Percentiles rank a stretch among this genome's conserved stretches.
phyloP scores from a whole-genome alignment of 2,888 invertebrate genomes.

The Polydrusus tereticollis region DNA sequence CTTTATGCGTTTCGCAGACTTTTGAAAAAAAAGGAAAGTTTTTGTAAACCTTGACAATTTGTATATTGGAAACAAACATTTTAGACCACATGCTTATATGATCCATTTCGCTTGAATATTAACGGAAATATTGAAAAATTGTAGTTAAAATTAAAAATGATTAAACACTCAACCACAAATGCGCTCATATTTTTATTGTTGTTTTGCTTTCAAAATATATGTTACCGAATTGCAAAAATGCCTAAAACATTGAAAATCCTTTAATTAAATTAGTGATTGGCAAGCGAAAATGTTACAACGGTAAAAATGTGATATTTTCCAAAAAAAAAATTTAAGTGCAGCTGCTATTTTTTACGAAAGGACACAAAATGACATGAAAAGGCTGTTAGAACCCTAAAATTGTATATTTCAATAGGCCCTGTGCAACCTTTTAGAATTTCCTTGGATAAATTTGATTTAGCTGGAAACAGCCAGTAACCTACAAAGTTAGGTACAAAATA shows the following conservation, averaged over 20 bases:
- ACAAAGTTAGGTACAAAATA: no score
- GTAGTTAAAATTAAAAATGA: constrained; percentile 35
- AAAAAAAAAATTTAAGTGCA: not conserved
- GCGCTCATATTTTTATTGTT: not conserved
- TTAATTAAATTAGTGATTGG: not conserved
- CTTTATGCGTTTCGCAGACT: no score
- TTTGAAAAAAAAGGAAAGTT: no score
- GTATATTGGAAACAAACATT: not conserved
- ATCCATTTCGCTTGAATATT: not conserved
- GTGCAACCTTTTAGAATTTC: no score
- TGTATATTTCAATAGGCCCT: no score
- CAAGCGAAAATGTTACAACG: not conserved
- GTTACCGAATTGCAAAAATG: not conserved
- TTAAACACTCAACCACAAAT: constrained; percentile 11
- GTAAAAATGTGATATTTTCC: not conserved
- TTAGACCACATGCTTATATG: not conserved
- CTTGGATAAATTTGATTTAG: no score
- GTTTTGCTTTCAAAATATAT: not conserved
- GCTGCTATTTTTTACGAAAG: no score
- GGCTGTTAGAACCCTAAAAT: no score
- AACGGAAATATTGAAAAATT: constrained; percentile 31
- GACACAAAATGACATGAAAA: no score
- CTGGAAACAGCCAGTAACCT: no score
- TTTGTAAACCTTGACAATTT: not conserved
- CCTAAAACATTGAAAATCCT: not conserved